Base-by-base conservation (phyloP, 2,113 vertebrate species). In the Xiphorhynchus elegans region DNA sequence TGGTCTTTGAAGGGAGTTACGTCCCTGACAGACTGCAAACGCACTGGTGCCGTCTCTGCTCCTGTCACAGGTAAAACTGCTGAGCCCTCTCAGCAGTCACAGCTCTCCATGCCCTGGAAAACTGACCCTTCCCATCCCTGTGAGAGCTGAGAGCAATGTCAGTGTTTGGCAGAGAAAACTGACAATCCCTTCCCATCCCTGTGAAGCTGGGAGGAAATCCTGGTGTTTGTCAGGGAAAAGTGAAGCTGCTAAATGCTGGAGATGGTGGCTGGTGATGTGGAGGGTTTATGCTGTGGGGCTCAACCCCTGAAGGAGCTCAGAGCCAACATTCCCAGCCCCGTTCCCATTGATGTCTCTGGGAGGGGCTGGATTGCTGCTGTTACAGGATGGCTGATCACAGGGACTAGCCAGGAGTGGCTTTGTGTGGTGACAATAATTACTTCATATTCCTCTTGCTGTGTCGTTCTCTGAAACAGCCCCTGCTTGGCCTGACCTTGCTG, bases 311-410 rank as follows among this genome's bases (percentile, higher is more conserved):
- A 26, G 33, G 29, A 24, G 72, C 35, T 76, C 40, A 46, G 63
- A 59, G 86, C 67, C 0, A 9, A 11, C 1, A 2, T 10, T 69
- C 39, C 50, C 78, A 39, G 12, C 18, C 2, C 35, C 2, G 5
- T 50, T 84, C 31, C 11, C 31, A 0, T 16, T 0, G 6, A 9
- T 42, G 80, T 58, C 63, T 66, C 33, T 5, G 33, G 64, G 42
- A 26, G 2, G 31, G 31, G 35, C 9, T 39, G 60, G 55, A 70
- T 7, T 52, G 79, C n/a, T 69, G 59, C 47, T 1, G 1, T 53
- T 33, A 7, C n/a, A 44, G 55, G 67, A n/a, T 40, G 78, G n/a
- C 67, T 52, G 37, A 5, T 47, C 6, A 9, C 3, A 46, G 56
- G 62, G 13, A 39, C 10, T 3, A 29, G 82, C 20, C 52, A 70